Percentiles rank a stretch among this genome's conserved stretches.
Conservation (phyloP, 2,888 invertebrate genomes). For the Taenaris catops region DNA sequence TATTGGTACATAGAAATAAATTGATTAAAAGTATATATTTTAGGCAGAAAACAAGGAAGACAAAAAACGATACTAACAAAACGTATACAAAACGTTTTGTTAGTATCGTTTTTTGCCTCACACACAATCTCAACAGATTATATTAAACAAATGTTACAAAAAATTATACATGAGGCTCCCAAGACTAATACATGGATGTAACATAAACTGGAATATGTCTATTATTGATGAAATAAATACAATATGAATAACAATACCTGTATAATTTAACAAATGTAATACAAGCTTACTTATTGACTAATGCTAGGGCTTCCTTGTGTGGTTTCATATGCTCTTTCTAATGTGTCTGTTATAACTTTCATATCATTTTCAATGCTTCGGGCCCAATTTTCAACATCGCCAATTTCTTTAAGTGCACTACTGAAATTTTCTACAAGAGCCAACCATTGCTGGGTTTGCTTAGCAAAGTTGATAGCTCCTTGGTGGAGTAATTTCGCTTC, state of each 20-base stretch:
- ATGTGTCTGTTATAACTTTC: conserved; percentile 93
- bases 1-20: no score
- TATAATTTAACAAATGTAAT: neutral
- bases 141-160: no score
- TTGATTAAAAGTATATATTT: no score
- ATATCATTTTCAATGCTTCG: conserved; percentile 97
- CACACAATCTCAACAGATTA: no score
- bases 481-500: conserved; percentile 97
- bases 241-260: neutral
- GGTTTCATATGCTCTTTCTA: conserved; percentile 96
- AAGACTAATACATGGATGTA: no score
- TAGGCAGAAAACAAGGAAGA: no score
- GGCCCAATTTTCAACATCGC: conserved; percentile 99
- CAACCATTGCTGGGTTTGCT: conserved; percentile 99
- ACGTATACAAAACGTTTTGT: no score
- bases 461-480: conserved; percentile 96
- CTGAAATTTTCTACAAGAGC: conserved; percentile 93
- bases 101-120: no score
- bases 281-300: conserved; percentile 32
- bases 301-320: conserved; percentile 56
- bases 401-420: conserved; percentile 95
- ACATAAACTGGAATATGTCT: no score
- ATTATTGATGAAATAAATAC: neutral
- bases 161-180: no score
- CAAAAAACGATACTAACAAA: no score